phyloP scores from a whole-genome alignment of 2,888 invertebrate genomes.

The Phortica okadai region DNA sequence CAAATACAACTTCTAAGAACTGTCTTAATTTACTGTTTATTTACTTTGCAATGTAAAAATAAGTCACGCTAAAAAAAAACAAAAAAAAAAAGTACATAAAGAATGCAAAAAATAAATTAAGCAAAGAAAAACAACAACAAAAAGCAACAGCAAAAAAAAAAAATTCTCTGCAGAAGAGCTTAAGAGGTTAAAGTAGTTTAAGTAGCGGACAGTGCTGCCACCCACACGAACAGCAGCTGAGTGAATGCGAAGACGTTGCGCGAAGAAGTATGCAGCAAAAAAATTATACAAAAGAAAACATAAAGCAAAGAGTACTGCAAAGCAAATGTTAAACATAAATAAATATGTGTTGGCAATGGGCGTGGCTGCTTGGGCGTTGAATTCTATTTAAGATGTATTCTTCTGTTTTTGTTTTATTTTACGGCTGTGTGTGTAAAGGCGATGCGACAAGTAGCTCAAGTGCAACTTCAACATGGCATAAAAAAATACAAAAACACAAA shows the following conservation, averaged over 20 bases:
- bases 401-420: too few species aligned
- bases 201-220: neutral
- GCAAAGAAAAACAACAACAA: neutral
- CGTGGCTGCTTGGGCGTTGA: too few species aligned
- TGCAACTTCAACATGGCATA: slow-evolving; percentile 25
- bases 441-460: slow-evolving; percentile 22
- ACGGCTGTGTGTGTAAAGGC: too few species aligned
- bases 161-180: neutral
- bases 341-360: neutral
- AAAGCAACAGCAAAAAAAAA: neutral
- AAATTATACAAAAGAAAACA: neutral
- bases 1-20: slow-evolving; percentile 38
- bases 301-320: neutral
- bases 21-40: slow-evolving; percentile 66
- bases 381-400: too few species aligned
- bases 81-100: neutral
- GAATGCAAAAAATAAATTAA: neutral
- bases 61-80: slow-evolving; percentile 2
- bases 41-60: slow-evolving; percentile 52
- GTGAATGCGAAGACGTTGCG: neutral
- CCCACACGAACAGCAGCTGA: too few species aligned
- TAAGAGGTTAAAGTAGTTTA: slow-evolving; percentile 15
- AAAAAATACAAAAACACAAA: neutral
- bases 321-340: neutral
- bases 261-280: slow-evolving; percentile 17